phyloP scores from a whole-genome alignment of 2,888 invertebrate species.

The Acleris laterana region DNA sequence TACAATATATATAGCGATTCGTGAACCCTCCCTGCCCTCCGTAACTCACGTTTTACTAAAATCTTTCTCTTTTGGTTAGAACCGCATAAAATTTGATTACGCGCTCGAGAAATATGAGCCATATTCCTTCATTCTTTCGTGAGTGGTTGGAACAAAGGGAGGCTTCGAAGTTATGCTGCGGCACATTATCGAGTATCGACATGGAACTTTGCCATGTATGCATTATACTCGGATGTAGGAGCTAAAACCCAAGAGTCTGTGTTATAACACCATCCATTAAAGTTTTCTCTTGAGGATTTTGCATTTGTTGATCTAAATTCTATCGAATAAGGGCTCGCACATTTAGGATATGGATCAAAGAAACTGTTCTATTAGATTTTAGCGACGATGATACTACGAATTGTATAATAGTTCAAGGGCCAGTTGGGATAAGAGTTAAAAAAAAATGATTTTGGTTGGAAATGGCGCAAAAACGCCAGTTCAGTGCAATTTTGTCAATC shows the following conservation, averaged over 20 bases:
- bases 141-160: slow-evolving; percentile 33
- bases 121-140: slow-evolving; percentile 33
- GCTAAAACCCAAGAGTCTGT: neutral
- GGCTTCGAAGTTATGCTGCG: slow-evolving; percentile 15
- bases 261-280: too few relatives aligned
- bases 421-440: too few relatives aligned
- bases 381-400: too few relatives aligned
- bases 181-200: slow-evolving; percentile 19
- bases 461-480: too few relatives aligned
- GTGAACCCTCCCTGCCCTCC: slow-evolving; percentile 12
- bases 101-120: slow-evolving; percentile 33
- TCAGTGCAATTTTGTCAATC: too few relatives aligned
- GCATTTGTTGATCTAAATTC: too few relatives aligned
- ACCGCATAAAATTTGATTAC: slow-evolving; percentile 38
- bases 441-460: too few relatives aligned
- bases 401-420: too few relatives aligned
- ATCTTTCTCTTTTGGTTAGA: slow-evolving; percentile 33
- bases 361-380: too few relatives aligned
- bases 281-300: too few relatives aligned
- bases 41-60: slow-evolving; percentile 32
- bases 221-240: slow-evolving; percentile 1
- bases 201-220: slow-evolving; percentile 14
- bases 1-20: slow-evolving; percentile 1
- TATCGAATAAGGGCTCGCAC: too few relatives aligned
- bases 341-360: too few relatives aligned